phyloP scores from a whole-genome alignment of 1,140 invertebrate genomes.

The Goniozus legneri region DNA sequence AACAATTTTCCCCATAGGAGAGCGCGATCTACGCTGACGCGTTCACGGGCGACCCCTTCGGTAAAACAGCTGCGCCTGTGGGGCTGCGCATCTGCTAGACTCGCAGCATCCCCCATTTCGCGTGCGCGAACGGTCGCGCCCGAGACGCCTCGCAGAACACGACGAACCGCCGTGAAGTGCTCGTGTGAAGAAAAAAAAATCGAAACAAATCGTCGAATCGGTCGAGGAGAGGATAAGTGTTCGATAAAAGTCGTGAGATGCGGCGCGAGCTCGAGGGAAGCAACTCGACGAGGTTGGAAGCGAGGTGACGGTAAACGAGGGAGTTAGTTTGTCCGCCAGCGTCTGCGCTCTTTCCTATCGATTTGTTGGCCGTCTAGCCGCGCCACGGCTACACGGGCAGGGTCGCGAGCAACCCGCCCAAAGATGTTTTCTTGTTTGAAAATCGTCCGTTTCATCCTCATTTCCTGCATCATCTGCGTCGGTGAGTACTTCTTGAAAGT shows the following conservation, averaged over 20 bases:
- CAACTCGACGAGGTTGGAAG: not conserved
- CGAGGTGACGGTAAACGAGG: conserved; percentile 14
- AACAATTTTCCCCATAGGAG: no score
- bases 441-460: conserved; percentile 37
- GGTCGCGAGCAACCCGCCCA: conserved; percentile 30
- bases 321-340: conserved; percentile 23
- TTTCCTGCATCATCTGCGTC: conserved; percentile 40
- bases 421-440: conserved; percentile 42
- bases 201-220: no score
- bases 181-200: no score
- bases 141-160: not conserved
- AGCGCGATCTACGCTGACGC: no score
- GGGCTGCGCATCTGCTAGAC: not conserved
- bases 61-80: not conserved
- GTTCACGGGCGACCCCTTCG: not conserved
- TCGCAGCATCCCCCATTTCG: not conserved
- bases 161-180: no score
- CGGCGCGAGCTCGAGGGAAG: no score
- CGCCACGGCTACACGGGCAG: no score
- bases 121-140: not conserved
- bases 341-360: conserved; percentile 29
- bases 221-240: no score
- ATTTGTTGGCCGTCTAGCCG: conserved; percentile 18
- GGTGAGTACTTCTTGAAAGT: conserved; percentile 28
- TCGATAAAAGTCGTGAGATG: no score